Evolutionary conservation across 2,797 vertebrate species (phyloP).

Genomic region (Hemitrygon akajei): DNA sequence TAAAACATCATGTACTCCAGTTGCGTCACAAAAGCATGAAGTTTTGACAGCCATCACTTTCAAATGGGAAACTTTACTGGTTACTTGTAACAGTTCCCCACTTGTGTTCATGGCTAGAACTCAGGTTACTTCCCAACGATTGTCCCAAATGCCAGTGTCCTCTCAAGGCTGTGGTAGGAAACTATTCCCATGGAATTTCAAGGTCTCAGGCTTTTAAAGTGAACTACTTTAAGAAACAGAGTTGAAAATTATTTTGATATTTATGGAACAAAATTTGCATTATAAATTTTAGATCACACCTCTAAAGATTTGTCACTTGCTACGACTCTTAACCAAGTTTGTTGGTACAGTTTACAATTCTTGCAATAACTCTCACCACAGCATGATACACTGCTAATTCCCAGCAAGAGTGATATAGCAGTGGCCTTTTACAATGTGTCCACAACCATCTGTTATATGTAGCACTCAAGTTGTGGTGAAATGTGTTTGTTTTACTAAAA

Average conservation of each 20-base stretch:
- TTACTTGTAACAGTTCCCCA: not conserved
- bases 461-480: slow-evolving; percentile 24
- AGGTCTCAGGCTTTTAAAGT: not conserved
- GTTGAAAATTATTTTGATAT: slow-evolving; percentile 25
- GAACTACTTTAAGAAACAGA: not conserved
- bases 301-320: not conserved
- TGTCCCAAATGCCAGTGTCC: not conserved
- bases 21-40: not conserved
- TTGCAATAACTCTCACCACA: slow-evolving; percentile 30
- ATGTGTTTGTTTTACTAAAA: not conserved
- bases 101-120: not conserved
- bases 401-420: slow-evolving; percentile 5
- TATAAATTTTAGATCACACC: slow-evolving; percentile 29
- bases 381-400: slow-evolving; percentile 6
- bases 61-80: not conserved
- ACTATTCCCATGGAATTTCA: not conserved
- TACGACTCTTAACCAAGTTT: slow-evolving; percentile 7
- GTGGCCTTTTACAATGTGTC: slow-evolving; percentile 3
- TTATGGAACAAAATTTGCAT: slow-evolving; percentile 29
- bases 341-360: slow-evolving; percentile 20
- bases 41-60: not conserved
- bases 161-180: not conserved
- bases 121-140: not conserved
- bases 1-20: not conserved
- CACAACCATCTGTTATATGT: slow-evolving; percentile 26